Evolutionary conservation across 1,140 invertebrate species (phyloP).

Genomic region (Hydropsyche tenuis): DNA sequence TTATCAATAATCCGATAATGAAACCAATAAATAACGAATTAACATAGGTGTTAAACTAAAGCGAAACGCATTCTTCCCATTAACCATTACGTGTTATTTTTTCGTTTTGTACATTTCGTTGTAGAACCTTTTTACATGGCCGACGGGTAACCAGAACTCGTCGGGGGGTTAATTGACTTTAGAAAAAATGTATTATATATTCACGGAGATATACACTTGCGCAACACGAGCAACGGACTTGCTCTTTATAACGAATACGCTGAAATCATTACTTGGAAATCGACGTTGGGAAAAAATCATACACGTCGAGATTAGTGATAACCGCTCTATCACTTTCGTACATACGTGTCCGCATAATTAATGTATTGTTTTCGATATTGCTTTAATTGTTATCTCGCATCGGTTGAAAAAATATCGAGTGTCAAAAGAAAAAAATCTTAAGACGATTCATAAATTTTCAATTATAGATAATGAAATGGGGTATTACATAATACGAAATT

Average conservation of each 20-base stretch:
- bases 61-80: constrained; percentile 12
- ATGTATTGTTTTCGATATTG: constrained; percentile 8
- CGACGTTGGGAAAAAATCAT: neutral
- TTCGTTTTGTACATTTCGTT: neutral
- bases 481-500: too few species aligned
- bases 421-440: neutral
- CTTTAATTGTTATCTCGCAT: constrained; percentile 14
- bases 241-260: constrained; percentile 1
- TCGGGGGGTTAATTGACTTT: constrained; percentile 44
- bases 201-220: neutral
- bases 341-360: constrained; percentile 8
- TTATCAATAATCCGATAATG: constrained; percentile 6
- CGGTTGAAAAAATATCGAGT: neutral
- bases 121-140: constrained; percentile 24
- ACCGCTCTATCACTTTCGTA: constrained; percentile 9
- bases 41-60: constrained; percentile 29
- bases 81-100: constrained; percentile 27
- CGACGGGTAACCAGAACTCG: constrained; percentile 34
- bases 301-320: neutral
- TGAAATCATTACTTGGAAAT: constrained; percentile 17
- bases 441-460: too few species aligned
- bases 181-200: constrained; percentile 32
- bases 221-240: neutral
- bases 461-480: too few species aligned
- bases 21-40: constrained; percentile 20